Evolutionary conservation across 2,113 vertebrate species (phyloP), one percentile per base, ranked within the genome.

Genomic region (Xerus inauris): DNA sequence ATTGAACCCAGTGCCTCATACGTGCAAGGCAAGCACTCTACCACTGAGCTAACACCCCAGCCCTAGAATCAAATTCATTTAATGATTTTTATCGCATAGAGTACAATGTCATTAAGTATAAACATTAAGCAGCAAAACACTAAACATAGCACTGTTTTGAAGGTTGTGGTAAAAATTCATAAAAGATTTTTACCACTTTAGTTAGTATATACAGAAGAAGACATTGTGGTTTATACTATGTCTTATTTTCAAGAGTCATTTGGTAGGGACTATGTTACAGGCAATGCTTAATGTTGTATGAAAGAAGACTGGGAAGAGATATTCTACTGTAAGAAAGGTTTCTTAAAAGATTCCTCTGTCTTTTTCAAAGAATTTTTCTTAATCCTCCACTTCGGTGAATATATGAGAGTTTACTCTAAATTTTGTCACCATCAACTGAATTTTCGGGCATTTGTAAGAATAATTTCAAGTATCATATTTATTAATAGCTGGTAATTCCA

Each of bases 381-480:
- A 87, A 79, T 73, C 40, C 6, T 0, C 1, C 1, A 45, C 12
- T 30, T 93, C 28, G 26, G 13, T 24, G 76, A 92, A 90, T 85
- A 59, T 38, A 32, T n/a, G n/a, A 69, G 20, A 73, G 24, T 13
- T 94, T 16, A 73, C 62, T 90, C 26, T 83, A 71, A 84, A 54
- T 87, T 62, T 51, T 32, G 51, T 30, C 13, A 87, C 8, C 73
- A 73, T 2, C 80, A 3, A 49, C 6, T 80, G 4, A 5, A 35
- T 69, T 79, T 92, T 80, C 64, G 57, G 10, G 1, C 12, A 90
- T 54, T 77, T 95, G 45, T 89, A 75, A 86, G 19, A 79, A 87
- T 87, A 67, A 73, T 77, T 94, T 93, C 59, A 95, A 93, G 67
- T 83, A 62, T 26, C 45, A 79, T 6, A 75, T 45, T n/a, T 82